phyloP scores from a whole-genome alignment of 2,888 invertebrate genomes.

The Drosophila eohydei region DNA sequence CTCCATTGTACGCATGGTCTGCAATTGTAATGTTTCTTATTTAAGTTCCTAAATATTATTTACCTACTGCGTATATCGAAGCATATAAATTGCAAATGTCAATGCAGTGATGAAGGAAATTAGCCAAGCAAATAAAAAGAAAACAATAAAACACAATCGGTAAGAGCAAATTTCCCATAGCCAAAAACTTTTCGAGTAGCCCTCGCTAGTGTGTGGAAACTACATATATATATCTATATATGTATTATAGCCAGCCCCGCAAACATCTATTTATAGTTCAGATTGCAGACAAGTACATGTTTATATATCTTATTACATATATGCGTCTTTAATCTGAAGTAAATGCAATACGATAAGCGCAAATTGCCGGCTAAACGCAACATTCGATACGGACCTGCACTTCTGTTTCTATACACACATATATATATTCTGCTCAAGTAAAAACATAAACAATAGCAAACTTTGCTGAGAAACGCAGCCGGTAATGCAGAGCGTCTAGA shows the following conservation, averaged over 20 bases:
- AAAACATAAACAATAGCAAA: constrained; percentile 19
- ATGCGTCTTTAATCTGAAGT: background rate
- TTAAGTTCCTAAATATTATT: constrained; percentile 13
- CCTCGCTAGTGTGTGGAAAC: constrained; percentile 19
- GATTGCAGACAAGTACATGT: constrained; percentile 29
- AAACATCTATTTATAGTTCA: constrained; percentile 65
- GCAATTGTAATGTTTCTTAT: constrained; percentile 81
- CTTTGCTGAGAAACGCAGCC: constrained; percentile 15
- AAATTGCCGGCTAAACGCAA: constrained; percentile 5
- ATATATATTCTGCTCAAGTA: too few relatives aligned
- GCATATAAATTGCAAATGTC: constrained; percentile 21
- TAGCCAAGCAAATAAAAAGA: constrained; percentile 11
- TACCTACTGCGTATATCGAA: constrained; percentile 13
- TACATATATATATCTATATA: background rate
- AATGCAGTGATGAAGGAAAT: constrained; percentile 13
- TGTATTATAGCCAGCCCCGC: constrained; percentile 38
- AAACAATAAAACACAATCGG: background rate
- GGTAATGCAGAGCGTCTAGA: constrained; percentile 12
- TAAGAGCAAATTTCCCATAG: constrained; percentile 2
- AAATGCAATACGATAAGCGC: background rate
- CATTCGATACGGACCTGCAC: background rate
- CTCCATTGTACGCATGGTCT: constrained; percentile 91
- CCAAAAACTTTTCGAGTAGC: constrained; percentile 57
- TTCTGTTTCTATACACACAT: too few relatives aligned
- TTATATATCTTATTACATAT: background rate